These are phyloP conservation scores for Drosophila imparisetae DNA, from an alignment of 2,888 invertebrate genomes.

Conservation along the genomic window DNA sequence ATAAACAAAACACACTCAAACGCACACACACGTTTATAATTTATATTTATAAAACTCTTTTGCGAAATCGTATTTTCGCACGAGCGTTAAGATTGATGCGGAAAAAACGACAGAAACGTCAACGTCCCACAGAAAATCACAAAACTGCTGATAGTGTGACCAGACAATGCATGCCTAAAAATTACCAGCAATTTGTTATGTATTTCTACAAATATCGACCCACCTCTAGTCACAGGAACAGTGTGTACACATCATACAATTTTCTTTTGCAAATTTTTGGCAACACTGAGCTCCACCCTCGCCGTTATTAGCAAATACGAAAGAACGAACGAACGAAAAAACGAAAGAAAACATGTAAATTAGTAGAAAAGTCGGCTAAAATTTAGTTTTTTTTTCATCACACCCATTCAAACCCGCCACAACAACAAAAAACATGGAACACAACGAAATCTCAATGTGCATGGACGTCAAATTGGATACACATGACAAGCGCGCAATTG, in stretches of 20 bases:
- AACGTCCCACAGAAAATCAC: constrained; percentile 50
- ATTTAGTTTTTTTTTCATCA: constrained; percentile 51
- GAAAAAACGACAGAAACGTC: constrained; percentile 51
- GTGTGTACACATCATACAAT: constrained; percentile 23
- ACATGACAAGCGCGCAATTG: constrained; percentile 82
- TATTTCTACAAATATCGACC: neutral
- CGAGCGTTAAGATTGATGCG: constrained; percentile 42
- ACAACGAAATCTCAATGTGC: constrained; percentile 83
- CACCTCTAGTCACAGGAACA: neutral
- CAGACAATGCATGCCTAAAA: constrained; percentile 8
- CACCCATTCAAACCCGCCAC: constrained; percentile 21
- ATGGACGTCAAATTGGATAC: constrained; percentile 84
- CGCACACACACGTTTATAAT: constrained; percentile 19
- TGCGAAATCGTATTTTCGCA: constrained; percentile 41
- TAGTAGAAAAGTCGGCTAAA: constrained; percentile 15
- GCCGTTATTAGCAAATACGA: constrained; percentile 40
- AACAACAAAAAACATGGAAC: constrained; percentile 74
- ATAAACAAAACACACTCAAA: neutral
- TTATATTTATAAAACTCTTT: constrained; percentile 34
- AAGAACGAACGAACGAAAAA: constrained; percentile 33
- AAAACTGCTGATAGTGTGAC: constrained; percentile 59
- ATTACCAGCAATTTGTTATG: constrained; percentile 8
- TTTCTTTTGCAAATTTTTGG: constrained; percentile 1
- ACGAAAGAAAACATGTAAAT: constrained; percentile 60
- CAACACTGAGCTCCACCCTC: constrained; percentile 51